phyloP scores from a whole-genome alignment of 2,113 vertebrate genomes.

The Bostrychus sinensis region DNA sequence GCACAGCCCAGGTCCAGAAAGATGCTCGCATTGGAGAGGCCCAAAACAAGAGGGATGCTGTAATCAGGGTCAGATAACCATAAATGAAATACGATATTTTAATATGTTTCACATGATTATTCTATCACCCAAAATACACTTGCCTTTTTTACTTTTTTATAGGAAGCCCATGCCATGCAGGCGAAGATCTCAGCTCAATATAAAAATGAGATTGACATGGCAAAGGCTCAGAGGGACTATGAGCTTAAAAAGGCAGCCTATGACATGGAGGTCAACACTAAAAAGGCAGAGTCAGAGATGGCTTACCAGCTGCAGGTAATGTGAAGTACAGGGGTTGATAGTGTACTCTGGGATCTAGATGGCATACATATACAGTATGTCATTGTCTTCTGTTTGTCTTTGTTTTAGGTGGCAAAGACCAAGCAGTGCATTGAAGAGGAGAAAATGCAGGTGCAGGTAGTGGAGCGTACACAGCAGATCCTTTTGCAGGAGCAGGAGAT shows the following conservation, averaged over 20 bases:
- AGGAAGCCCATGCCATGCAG: conserved; percentile 91
- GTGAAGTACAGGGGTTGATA: not conserved
- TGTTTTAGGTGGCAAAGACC: conserved; percentile 87
- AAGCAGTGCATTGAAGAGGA: conserved; percentile 92
- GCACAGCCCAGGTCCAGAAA: conserved; percentile 90
- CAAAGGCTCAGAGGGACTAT: conserved; percentile 89
- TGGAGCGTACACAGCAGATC: conserved; percentile 89
- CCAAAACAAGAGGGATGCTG: conserved; percentile 87
- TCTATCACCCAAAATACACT: not conserved
- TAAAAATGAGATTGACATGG: conserved; percentile 90
- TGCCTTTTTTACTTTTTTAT: conserved; percentile 1
- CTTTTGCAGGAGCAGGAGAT: conserved; percentile 91
- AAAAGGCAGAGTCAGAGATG: conserved; percentile 90
- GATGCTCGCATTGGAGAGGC: conserved; percentile 91
- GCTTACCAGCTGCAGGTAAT: conserved; percentile 91
- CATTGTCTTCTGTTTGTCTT: not conserved
- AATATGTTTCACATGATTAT: not conserved
- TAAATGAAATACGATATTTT: not conserved
- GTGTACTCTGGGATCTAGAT: no score
- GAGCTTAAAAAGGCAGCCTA: conserved; percentile 90
- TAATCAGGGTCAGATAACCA: conserved; percentile 82
- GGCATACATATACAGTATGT: not conserved
- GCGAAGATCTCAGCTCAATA: conserved; percentile 90
- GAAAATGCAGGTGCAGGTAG: conserved; percentile 89
- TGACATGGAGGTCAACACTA: conserved; percentile 88